phyloP scores from a whole-genome alignment of 2,113 vertebrate genomes.

The Origma solitaria region DNA sequence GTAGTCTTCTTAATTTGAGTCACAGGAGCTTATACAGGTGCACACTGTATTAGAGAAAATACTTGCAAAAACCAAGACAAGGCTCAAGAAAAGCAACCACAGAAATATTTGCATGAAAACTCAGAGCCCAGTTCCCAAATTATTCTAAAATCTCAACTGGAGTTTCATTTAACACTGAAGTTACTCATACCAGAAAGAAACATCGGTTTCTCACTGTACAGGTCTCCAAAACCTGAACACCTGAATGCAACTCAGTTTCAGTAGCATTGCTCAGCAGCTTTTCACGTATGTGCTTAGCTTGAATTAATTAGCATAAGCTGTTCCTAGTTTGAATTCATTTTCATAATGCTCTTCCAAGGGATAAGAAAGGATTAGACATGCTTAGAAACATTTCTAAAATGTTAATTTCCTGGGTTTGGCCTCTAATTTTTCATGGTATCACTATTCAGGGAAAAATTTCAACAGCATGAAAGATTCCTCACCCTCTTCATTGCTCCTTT shows the following conservation, averaged over 20 bases:
- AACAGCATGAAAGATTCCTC: background rate
- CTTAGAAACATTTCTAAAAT: background rate
- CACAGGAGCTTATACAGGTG: background rate
- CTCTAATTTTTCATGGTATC: background rate
- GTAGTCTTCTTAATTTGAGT: background rate
- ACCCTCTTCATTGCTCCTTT: background rate
- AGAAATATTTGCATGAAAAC: background rate
- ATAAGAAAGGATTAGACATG: background rate
- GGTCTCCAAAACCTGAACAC: background rate
- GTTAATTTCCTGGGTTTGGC: background rate
- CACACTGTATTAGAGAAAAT: background rate
- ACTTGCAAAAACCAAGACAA: accelerated
- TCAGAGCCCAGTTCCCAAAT: background rate
- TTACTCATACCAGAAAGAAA: background rate
- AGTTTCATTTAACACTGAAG: background rate
- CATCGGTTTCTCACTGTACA: background rate
- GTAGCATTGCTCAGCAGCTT: background rate
- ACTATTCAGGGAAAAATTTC: background rate
- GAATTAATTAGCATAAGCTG: background rate
- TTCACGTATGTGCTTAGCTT: background rate
- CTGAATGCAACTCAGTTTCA: background rate
- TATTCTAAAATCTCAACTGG: background rate
- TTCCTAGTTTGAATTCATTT: background rate
- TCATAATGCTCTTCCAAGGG: background rate
- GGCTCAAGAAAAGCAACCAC: background rate